Evolutionary conservation across 2,113 vertebrate species (phyloP).

Genomic region (Aptenodytes patagonicus): DNA sequence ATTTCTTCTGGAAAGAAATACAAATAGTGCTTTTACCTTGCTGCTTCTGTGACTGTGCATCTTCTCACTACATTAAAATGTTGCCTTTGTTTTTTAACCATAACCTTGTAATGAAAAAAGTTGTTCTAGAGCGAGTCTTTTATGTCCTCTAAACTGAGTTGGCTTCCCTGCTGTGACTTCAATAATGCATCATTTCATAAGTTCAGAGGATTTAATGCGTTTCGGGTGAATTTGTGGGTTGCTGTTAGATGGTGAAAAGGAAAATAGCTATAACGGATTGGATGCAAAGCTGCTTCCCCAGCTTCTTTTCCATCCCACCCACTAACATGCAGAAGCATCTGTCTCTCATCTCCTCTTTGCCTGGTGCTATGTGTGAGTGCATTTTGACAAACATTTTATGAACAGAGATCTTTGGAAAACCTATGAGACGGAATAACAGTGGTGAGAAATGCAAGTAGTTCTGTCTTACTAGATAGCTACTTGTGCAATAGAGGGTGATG

Average conservation of each 20-base stretch:
- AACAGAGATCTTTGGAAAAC: constrained; percentile 13
- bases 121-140: constrained; percentile 42
- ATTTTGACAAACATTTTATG: constrained; percentile 42
- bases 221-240: constrained; percentile 26
- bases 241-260: constrained; percentile 57
- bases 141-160: constrained; percentile 44
- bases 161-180: constrained; percentile 64
- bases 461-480: background rate
- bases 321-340: constrained; percentile 37
- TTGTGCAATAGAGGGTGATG: background rate
- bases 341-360: constrained; percentile 30
- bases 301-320: background rate
- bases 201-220: constrained; percentile 53
- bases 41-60: background rate
- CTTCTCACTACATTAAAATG: constrained; percentile 28
- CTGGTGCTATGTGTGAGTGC: background rate
- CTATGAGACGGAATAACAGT: background rate
- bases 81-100: constrained; percentile 3
- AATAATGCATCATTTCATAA: constrained; percentile 61
- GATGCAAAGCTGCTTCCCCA: constrained; percentile 43
- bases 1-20: background rate
- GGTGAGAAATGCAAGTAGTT: background rate
- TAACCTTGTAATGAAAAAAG: constrained; percentile 51
- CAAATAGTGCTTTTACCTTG: background rate
- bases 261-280: constrained; percentile 55